A percentile compares a stretch with the other conserved stretches of the same genome.
Evolutionary conservation across 2,113 vertebrate species (phyloP).

Genomic region (Chaetodon trifascialis): DNA sequence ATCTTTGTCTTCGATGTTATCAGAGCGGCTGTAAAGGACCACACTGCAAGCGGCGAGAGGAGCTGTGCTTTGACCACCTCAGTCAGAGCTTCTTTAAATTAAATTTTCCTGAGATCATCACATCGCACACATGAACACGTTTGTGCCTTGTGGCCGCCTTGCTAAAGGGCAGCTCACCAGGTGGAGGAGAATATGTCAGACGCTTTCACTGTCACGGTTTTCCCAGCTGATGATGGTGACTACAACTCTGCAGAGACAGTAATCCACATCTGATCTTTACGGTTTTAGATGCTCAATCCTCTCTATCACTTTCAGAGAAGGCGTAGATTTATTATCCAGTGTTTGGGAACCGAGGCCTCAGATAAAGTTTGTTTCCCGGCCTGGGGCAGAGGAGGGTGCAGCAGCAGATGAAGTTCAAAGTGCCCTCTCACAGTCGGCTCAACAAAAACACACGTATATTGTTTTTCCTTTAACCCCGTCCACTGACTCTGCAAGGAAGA

Average conservation of each 20-base stretch:
- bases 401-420: constrained; percentile 40
- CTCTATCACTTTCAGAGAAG: neutral
- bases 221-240: neutral
- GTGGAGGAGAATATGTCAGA: neutral
- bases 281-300: neutral
- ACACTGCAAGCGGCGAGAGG: constrained; percentile 7
- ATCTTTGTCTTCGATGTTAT: constrained; percentile 51
- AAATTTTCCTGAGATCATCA: neutral
- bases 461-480: constrained; percentile 30
- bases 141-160: neutral
- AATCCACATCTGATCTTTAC: neutral
- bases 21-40: constrained; percentile 7
- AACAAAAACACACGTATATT: constrained; percentile 28
- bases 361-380: constrained; percentile 19
- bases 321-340: neutral
- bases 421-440: neutral
- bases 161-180: constrained; percentile 29
- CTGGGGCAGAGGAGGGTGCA: neutral
- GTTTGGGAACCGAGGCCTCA: neutral
- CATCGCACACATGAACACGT: neutral
- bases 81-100: constrained; percentile 17
- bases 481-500: neutral
- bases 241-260: neutral
- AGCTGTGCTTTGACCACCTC: neutral
- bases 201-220: neutral